Conservation (phyloP, 2,888 invertebrate species). For the Tigriopus californicus region DNA sequence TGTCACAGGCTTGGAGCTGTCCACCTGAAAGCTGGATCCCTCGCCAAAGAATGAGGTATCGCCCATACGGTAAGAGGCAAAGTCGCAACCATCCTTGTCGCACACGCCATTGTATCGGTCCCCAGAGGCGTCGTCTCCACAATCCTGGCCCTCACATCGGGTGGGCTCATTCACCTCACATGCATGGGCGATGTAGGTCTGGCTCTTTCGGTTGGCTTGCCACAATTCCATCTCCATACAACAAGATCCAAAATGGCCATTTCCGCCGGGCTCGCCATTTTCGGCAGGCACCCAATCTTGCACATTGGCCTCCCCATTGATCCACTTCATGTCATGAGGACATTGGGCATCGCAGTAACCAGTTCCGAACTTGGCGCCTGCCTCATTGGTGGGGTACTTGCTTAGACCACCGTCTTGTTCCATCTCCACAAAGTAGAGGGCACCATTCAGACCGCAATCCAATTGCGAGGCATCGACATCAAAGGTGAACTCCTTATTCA, state of each 20-base stretch:
- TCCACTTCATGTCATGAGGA: conserved; percentile 20
- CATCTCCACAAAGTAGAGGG: conserved; percentile 20
- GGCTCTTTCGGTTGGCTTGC: conserved; percentile 19
- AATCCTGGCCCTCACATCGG: conserved; percentile 17
- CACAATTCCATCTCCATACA: conserved; percentile 20
- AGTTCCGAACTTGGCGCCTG: conserved; percentile 19
- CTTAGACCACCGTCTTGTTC: conserved; percentile 18
- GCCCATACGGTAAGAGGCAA: conserved; percentile 18
- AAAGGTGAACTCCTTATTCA: conserved; percentile 19
- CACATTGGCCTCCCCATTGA: conserved; percentile 18
- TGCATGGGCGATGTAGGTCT: conserved; percentile 19
- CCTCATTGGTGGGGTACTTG: conserved; percentile 18
- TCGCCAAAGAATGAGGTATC: conserved; percentile 17
- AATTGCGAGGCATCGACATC: conserved; percentile 18
- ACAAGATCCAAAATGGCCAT: conserved; percentile 18
- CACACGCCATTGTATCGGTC: conserved; percentile 19
- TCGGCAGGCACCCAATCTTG: conserved; percentile 17
- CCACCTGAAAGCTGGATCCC: conserved; percentile 16
- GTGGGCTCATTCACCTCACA: conserved; percentile 16
- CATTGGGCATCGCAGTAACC: conserved; percentile 20
- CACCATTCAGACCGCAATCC: conserved; percentile 19
- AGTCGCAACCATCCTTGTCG: conserved; percentile 20
- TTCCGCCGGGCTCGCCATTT: conserved; percentile 18
- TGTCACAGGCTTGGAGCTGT: conserved; percentile 17
- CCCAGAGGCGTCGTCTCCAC: conserved; percentile 18